Base-by-base conservation (phyloP, 2,797 vertebrate genomes). In the Morus bassanus region DNA sequence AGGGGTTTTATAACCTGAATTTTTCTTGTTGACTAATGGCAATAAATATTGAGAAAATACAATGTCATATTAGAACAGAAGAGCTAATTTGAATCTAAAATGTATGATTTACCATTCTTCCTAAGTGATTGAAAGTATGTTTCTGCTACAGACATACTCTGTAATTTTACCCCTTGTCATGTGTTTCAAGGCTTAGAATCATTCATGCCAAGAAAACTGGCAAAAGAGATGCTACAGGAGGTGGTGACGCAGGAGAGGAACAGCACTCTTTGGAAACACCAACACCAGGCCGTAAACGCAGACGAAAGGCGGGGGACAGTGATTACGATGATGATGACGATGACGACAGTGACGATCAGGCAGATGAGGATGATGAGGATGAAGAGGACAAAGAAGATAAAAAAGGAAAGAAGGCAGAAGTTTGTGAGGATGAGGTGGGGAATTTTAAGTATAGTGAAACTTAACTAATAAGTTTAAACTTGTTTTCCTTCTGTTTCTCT, bases 311-410 rank as follows among this genome's bases (percentile, higher is more conserved):
- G 13, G 98, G 98, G 30, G 99, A 99, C 95, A 99, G 99, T 5
- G 99, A 99, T 53, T 96, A 99, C 1, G 99, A 99, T 0, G 99
- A 99, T 1, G 99, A 99, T 0, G 99, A 99, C 0, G 99, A 99
- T 0, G 99, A 99, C 0, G 99, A 99, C 95, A 99, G 99, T 9
- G 99, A 99, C 9, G 99, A 99, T 7, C 99, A 99, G 94, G 99
- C 98, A 15, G 99, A 99, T 54, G 99, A 99, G 63, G 99, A 99
- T 43, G 99, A 98, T 0, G 99, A 99, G 4, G 98, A 99, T 1
- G 99, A 99, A 2, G 99, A 99, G 13, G 98, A 99, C 43, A 99
- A 98, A 93, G 98, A 98, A 24, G 98, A 98, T 53, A 99, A 98
- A 96, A 99, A 98, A 89, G 98, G 98, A 83, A 99, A 99, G 96